Conservation (phyloP, 1,140 invertebrate genomes). For the Nebria ingens region DNA sequence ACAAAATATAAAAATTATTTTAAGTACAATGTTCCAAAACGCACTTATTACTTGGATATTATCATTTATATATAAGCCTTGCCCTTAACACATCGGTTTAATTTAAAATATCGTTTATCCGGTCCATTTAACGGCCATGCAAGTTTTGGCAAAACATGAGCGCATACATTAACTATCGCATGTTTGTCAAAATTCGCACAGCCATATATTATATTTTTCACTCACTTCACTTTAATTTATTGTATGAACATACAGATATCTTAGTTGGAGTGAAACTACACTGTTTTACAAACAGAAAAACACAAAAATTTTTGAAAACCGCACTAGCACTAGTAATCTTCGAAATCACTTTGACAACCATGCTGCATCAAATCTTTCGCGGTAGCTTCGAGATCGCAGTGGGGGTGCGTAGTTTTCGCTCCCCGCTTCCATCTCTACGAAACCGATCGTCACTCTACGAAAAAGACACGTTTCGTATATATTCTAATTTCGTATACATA, state of each 20-base stretch:
- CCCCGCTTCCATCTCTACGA: neutral
- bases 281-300: too few relatives aligned
- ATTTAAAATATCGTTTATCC: neutral
- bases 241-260: neutral
- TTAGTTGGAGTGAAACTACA: neutral
- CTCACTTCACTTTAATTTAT: neutral
- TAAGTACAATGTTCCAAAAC: neutral
- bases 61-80: neutral
- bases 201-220: neutral
- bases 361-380: neutral
- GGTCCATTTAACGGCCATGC: neutral
- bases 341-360: constrained; percentile 3
- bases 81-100: neutral
- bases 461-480: neutral
- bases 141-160: neutral
- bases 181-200: constrained; percentile 2
- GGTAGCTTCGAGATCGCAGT: neutral
- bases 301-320: neutral
- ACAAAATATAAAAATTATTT: too few relatives aligned
- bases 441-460: neutral
- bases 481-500: neutral
- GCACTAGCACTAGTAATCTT: neutral
- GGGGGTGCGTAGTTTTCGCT: neutral
- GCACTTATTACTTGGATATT: neutral
- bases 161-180: neutral